phyloP scores from a whole-genome alignment of 2,113 vertebrate species.

The cattle (Bos taurus) region ARS-UCD2.0 NC_037349.1:58072001-58072500 shows the following conservation, averaged over 20 bases:
- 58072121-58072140: slow-evolving; percentile 88
- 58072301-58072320: background rate
- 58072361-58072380: too few species aligned
- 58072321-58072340: background rate
- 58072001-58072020: background rate
- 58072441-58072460: background rate
- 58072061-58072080: slow-evolving; percentile 77
- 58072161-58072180: accelerated
- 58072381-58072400: background rate
- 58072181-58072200: background rate
- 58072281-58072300: background rate
- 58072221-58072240: background rate
- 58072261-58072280: accelerated
- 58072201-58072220: background rate
- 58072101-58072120: slow-evolving; percentile 91
- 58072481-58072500: slow-evolving; percentile 82
- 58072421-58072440: background rate
- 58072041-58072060: background rate
- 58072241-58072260: background rate
- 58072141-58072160: background rate
- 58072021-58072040: accelerated
- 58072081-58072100: slow-evolving; percentile 94
- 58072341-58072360: background rate
- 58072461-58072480: accelerated
- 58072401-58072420: background rate